Conservation (phyloP, 2,797 vertebrate genomes). For the Smutsia temminckii region DNA sequence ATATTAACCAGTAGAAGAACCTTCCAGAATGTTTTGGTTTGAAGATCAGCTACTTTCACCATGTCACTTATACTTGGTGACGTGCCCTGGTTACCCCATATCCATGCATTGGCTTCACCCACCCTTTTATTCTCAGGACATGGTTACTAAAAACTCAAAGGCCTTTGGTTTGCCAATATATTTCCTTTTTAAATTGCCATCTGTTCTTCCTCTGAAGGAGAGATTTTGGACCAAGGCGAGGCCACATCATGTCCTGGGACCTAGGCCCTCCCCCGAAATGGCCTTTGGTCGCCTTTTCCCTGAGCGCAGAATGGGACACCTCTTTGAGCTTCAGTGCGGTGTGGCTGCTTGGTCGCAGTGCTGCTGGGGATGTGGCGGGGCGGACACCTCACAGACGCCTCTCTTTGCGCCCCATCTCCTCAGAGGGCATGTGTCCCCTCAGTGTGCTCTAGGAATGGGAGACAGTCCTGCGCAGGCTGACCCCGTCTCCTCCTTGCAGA, state of each 20-base stretch:
- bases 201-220: neutral
- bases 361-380: too few relatives aligned
- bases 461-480: neutral
- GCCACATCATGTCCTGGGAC: rapidly evolving
- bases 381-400: neutral
- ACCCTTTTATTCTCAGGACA: neutral
- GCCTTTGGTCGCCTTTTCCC: too few relatives aligned
- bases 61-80: rapidly evolving
- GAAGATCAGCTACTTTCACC: rapidly evolving
- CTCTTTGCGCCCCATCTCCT: too few relatives aligned
- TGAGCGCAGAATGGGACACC: neutral
- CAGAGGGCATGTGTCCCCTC: too few relatives aligned
- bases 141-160: neutral
- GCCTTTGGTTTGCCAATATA: neutral
- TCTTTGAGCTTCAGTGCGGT: too few relatives aligned
- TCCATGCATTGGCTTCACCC: neutral
- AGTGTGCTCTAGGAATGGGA: neutral
- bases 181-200: neutral
- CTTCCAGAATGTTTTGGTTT: neutral
- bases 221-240: neutral
- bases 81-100: neutral
- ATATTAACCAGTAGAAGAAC: neutral
- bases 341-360: neutral
- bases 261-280: neutral
- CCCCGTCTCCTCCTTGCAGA: conserved; percentile 83